Percentiles rank a stretch among this genome's conserved stretches.
These are phyloP conservation scores for Dinocampus coccinellae DNA, from an alignment of 2,888 invertebrate genomes.

Conservation along the genomic window DNA sequence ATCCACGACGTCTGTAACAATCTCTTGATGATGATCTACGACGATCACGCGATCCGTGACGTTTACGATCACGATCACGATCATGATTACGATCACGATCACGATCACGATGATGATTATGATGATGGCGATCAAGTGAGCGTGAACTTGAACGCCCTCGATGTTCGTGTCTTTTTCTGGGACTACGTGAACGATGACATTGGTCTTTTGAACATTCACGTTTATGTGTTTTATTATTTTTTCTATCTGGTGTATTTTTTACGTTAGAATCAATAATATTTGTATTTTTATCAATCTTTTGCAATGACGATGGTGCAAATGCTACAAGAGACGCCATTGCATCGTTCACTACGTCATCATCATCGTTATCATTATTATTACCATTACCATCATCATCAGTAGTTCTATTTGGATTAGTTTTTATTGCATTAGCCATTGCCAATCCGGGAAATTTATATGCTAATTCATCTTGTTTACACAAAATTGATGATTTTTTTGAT, in stretches of 20 bases:
- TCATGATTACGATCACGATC: constrained; percentile 45
- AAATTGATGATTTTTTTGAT: constrained; percentile 47
- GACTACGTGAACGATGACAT: constrained; percentile 39
- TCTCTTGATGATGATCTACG: constrained; percentile 47
- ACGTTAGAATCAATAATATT: constrained; percentile 36
- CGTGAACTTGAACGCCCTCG: too few species aligned
- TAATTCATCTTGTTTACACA: constrained; percentile 72
- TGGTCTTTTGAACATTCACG: constrained; percentile 59
- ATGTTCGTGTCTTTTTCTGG: constrained; percentile 43
- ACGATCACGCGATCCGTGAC: constrained; percentile 40
- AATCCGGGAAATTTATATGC: constrained; percentile 84
- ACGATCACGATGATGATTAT: constrained; percentile 39
- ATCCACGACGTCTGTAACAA: constrained; percentile 46
- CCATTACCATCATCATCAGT: constrained; percentile 61
- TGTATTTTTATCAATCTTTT: constrained; percentile 45
- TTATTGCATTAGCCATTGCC: constrained; percentile 82
- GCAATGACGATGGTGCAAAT: constrained; percentile 78
- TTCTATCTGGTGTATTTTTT: constrained; percentile 56
- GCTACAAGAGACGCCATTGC: constrained; percentile 90
- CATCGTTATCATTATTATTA: too few species aligned
- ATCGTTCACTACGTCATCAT: constrained; percentile 77
- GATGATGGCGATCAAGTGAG: constrained; percentile 41
- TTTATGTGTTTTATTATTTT: constrained; percentile 50
- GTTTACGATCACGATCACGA: constrained; percentile 45
- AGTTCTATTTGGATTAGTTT: constrained; percentile 57